Percentiles rank a stretch among this genome's conserved stretches.
Evolutionary conservation across 2,888 invertebrate species (phyloP).

Genomic region (Capitulum mitella): DNA sequence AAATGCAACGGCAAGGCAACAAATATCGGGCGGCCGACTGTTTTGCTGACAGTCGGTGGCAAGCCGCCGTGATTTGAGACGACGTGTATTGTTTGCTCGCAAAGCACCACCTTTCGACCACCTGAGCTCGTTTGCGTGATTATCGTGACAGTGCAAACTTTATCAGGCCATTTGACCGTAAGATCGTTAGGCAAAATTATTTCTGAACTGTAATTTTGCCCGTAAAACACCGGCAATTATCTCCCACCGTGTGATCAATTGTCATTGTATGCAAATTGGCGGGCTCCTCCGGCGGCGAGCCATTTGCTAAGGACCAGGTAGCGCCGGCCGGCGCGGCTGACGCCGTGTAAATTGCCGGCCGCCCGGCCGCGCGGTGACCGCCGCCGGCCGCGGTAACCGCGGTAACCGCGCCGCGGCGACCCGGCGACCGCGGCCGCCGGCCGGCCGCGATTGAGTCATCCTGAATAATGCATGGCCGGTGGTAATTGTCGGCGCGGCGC

Average conservation of each 20-base stretch:
- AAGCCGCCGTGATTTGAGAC: too few species aligned
- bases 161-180: slow-evolving; percentile 1
- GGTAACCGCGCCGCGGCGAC: not conserved
- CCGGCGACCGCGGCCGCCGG: not conserved
- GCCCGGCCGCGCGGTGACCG: not conserved
- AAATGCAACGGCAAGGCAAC: too few species aligned
- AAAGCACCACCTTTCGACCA: not conserved
- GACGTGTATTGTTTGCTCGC: not conserved
- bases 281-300: not conserved
- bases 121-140: not conserved
- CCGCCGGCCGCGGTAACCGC: not conserved
- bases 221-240: slow-evolving; percentile 1
- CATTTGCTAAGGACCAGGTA: slow-evolving; percentile 18
- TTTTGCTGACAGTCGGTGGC: too few species aligned
- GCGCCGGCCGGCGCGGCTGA: not conserved
- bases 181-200: slow-evolving; percentile 10
- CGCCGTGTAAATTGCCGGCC: not conserved
- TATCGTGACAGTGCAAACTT: slow-evolving; percentile 2
- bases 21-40: too few species aligned
- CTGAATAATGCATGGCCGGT: slow-evolving; percentile 11
- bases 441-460: not conserved
- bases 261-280: slow-evolving; percentile 17
- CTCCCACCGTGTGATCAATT: not conserved
- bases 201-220: slow-evolving; percentile 7
- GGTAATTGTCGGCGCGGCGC: not conserved